Base-by-base conservation (phyloP, 2,113 vertebrate species). In the Hippoglossus stenolepis region DNA sequence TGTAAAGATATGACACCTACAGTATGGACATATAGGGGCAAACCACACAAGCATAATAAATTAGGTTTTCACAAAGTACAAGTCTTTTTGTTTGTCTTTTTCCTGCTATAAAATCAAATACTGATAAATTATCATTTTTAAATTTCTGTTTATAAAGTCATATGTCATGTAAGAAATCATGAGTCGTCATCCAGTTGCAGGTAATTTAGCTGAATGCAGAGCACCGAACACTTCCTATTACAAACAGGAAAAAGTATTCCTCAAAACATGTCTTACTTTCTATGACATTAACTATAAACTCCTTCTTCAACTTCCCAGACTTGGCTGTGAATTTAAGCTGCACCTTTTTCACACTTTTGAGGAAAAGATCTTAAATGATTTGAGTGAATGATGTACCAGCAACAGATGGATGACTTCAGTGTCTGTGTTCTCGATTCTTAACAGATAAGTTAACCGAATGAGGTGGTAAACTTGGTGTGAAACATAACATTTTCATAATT, bases 351-450 rank as follows among this genome's bases (percentile, higher is more conserved):
- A 87, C 24, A 70, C 67, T 67, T 80, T 65, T 21, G 26, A 70
- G 74, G 79, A 63, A 73, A 71, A 1, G 17, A 85, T 85, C 75
- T 53, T 13, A 53, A 54, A 54, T 54, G 51, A 54, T 18, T 49
- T 49, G 45, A 87, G 71, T 43, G 15, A 85, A 72, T 40, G 86
- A 87, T 87, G 80, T 71, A 80, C 75, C 70, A 75, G 84, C 80
- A 89, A 87, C 86, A 90, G 80, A 84, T 88, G 82, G 75, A 38
- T 54, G 57, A 53, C 70, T 76, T 61, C 26, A 57, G 18, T 57
- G 68, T 70, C 23, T 57, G 73, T 71, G 66, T 73, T 85, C 65
- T 70, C 67, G 64, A 76, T 7, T 51, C 18, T 7, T 51, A 51
- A 5, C 26, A 67, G 43, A 65, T 15, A 63, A 20, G 38, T 75